Evolutionary conservation across 2,113 vertebrate genomes (phyloP).

Genomic region (Scolopax mira): DNA sequence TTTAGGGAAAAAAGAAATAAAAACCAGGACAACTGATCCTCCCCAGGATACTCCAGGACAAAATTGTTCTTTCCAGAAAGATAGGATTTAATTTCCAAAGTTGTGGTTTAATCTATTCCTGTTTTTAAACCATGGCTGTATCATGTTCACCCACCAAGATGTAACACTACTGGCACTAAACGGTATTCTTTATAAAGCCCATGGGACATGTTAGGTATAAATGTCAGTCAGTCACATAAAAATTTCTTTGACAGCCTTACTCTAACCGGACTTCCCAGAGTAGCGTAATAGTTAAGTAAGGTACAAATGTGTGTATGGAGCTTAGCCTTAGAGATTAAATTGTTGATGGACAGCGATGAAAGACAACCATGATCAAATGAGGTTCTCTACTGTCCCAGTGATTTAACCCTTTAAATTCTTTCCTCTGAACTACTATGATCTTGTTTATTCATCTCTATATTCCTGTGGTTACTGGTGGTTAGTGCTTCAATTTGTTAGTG

Average conservation of each 20-base stretch:
- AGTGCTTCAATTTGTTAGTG: not conserved
- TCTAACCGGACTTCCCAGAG: not conserved
- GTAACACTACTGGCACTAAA: not conserved
- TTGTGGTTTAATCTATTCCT: not conserved
- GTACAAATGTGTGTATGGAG: slow-evolving; percentile 7
- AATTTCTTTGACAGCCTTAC: not conserved
- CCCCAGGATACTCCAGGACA: not conserved
- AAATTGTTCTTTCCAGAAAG: slow-evolving; percentile 17
- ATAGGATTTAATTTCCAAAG: not conserved
- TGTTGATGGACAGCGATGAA: slow-evolving; percentile 29
- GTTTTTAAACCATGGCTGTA: not conserved
- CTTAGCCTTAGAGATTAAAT: not conserved
- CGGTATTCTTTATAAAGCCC: not conserved
- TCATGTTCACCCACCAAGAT: not conserved
- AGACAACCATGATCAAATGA: not conserved
- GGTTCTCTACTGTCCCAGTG: not conserved
- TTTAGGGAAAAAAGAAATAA: not conserved
- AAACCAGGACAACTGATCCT: not conserved
- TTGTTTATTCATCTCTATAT: not conserved
- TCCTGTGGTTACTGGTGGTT: not conserved
- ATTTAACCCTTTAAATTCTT: slow-evolving; percentile 29
- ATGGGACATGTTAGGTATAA: not conserved
- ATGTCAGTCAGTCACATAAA: slow-evolving; percentile 4
- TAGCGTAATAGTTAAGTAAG: not conserved
- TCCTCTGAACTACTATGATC: not conserved